phyloP scores from a whole-genome alignment of 2,113 vertebrate genomes.

The Lota lota region DNA sequence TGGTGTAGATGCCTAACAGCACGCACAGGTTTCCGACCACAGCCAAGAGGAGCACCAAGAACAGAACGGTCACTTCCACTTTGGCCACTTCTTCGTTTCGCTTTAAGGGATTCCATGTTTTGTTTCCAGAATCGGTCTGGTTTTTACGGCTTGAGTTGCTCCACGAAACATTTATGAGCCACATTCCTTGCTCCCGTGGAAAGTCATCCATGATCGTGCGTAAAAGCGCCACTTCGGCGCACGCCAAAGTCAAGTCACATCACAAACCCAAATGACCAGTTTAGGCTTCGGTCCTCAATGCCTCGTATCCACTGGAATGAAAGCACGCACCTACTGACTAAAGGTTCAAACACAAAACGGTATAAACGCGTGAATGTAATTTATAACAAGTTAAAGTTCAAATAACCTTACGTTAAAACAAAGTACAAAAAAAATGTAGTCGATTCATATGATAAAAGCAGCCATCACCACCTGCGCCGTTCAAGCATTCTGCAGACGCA shows the following conservation, averaged over 20 bases:
- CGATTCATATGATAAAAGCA: too few species aligned
- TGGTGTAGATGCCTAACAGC: slow-evolving; percentile 85
- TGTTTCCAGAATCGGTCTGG: slow-evolving; percentile 65
- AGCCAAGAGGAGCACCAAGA: slow-evolving; percentile 87
- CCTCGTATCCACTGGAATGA: too few species aligned
- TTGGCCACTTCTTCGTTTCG: slow-evolving; percentile 94
- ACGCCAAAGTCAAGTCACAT: slow-evolving; percentile 20
- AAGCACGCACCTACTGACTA: too few species aligned
- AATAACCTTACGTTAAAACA: too few species aligned
- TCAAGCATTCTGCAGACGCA: too few species aligned
- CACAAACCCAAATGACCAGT: neutral
- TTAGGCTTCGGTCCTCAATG: too few species aligned
- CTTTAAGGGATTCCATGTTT: slow-evolving; percentile 74
- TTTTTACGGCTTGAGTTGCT: slow-evolving; percentile 70
- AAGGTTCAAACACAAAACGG: too few species aligned
- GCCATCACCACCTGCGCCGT: too few species aligned
- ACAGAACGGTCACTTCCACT: slow-evolving; percentile 90
- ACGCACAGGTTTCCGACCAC: slow-evolving; percentile 91
- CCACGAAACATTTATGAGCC: slow-evolving; percentile 66
- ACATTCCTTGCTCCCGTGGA: slow-evolving; percentile 45
- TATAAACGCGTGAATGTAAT: too few species aligned
- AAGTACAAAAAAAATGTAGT: too few species aligned
- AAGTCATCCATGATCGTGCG: slow-evolving; percentile 66
- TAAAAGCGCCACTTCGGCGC: slow-evolving; percentile 42
- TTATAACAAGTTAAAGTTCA: too few species aligned